These are phyloP conservation scores for Phalacrocorax aristotelis DNA, from an alignment of 2,113 vertebrate species.

Conservation along the genomic window DNA sequence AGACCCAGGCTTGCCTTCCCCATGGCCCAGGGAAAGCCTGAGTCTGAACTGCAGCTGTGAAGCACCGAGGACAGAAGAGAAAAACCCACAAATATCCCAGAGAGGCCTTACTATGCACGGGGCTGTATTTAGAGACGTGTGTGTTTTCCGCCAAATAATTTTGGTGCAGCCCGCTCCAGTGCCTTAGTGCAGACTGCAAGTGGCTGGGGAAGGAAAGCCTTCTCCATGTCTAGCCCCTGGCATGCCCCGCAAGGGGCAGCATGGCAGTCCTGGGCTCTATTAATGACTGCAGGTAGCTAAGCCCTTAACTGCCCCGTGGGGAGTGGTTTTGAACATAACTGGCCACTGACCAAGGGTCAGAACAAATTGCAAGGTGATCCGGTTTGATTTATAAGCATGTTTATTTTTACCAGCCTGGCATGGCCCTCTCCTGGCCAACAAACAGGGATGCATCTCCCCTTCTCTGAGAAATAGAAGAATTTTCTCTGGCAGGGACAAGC, in stretches of 20 bases:
- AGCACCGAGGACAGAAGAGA: background rate
- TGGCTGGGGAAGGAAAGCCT: background rate
- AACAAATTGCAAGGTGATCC: background rate
- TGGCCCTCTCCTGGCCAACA: background rate
- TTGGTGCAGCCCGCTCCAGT: background rate
- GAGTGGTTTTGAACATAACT: background rate
- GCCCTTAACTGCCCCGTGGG: background rate
- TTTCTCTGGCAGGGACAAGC: background rate
- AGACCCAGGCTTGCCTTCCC: background rate
- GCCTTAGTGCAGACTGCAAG: background rate
- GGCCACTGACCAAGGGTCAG: background rate
- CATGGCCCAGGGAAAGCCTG: background rate
- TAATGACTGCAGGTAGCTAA: background rate
- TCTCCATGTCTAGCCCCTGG: accelerated
- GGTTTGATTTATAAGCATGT: background rate
- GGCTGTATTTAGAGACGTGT: accelerated
- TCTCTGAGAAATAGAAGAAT: background rate
- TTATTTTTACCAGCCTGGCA: constrained; percentile 27
- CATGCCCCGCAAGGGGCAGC: accelerated
- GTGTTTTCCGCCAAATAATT: background rate
- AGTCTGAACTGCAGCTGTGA: background rate
- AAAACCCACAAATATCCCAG: background rate
- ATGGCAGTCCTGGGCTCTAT: accelerated
- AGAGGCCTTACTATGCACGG: accelerated
- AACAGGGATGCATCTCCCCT: background rate